A percentile compares a stretch with the other conserved stretches of the same genome.
Conservation (phyloP, 2,888 invertebrate genomes). For the Ochlodes sylvanus region DNA sequence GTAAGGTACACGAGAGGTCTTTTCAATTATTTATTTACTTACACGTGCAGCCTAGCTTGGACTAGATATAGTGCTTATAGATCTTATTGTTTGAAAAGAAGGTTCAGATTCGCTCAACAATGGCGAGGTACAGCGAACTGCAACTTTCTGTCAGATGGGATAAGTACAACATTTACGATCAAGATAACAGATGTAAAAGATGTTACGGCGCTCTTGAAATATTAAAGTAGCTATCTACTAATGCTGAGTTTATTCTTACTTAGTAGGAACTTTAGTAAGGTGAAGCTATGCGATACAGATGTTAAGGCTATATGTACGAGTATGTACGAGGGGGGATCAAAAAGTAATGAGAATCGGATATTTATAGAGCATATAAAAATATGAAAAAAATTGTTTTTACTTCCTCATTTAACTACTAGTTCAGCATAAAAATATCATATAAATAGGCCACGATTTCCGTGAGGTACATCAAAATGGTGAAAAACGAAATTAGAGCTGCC, state of each 20-base stretch:
- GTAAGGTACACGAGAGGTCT: not conserved
- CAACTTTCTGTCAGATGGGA: constrained; percentile 5
- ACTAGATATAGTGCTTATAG: not conserved
- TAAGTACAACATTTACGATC: constrained; percentile 26
- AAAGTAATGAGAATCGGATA: no score
- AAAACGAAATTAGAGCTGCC: no score
- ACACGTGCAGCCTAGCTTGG: not conserved
- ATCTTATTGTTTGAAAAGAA: not conserved
- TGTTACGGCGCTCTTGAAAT: constrained; percentile 27
- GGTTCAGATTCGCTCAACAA: not conserved
- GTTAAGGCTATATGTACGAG: no score
- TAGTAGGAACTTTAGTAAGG: not conserved
- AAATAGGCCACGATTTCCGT: no score
- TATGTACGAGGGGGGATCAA: no score
- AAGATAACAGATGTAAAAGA: constrained; percentile 29
- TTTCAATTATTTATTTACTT: constrained; percentile 1
- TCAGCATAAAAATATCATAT: no score
- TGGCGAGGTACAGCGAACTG: not conserved
- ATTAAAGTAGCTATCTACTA: constrained; percentile 3
- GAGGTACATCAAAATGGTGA: no score
- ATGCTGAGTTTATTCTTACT: not conserved
- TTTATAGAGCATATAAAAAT: no score
- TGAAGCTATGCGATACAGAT: no score
- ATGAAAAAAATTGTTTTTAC: no score
- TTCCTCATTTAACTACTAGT: no score